Conservation (phyloP, 2,797 vertebrate species). For the Rhynchonycteris naso region DNA sequence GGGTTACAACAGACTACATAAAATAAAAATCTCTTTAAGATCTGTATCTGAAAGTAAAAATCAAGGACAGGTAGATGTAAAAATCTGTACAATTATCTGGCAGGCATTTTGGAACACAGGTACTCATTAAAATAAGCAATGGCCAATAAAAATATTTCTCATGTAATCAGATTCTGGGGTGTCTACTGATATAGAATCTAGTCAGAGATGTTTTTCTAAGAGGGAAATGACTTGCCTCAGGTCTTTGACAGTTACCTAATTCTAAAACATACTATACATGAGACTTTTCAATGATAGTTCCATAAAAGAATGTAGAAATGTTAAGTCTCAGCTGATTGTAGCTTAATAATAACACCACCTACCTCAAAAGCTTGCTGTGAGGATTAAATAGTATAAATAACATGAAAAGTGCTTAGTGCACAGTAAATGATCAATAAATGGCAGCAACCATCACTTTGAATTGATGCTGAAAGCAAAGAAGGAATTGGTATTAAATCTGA, state of each 20-base stretch:
- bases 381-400: not conserved
- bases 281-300: not conserved
- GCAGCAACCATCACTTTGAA: not conserved
- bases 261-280: not conserved
- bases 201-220: not conserved
- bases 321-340: not conserved
- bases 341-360: not conserved
- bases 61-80: not conserved
- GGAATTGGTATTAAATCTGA: not conserved
- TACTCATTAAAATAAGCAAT: not conserved
- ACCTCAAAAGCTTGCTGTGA: not conserved
- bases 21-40: not conserved
- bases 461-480: conserved; percentile 12
- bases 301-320: not conserved
- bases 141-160: not conserved
- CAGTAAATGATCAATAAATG: not conserved
- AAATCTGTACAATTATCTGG: not conserved
- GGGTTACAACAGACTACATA: not conserved
- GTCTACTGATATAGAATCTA: not conserved
- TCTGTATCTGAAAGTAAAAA: not conserved
- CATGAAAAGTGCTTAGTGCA: not conserved
- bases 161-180: not conserved
- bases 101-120: not conserved
- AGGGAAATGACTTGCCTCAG: not conserved
- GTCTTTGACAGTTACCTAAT: not conserved